These are phyloP conservation scores for Sciurus carolinensis DNA, from an alignment of 2,797 vertebrate species.

Conservation along the genomic window DNA sequence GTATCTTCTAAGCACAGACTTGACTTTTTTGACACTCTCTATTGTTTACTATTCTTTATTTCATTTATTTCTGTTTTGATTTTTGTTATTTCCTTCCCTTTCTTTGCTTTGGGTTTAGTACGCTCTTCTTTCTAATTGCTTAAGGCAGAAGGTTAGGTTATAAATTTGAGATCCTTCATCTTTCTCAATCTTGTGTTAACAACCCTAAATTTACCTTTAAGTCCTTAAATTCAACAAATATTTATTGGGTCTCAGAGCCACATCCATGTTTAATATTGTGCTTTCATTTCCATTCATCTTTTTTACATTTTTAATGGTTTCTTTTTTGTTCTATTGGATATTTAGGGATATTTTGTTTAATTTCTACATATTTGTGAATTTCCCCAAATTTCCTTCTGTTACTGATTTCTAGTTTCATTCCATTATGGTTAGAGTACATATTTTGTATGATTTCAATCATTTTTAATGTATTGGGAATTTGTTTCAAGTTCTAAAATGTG, in stretches of 20 bases:
- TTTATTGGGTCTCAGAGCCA: neutral
- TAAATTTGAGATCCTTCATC: neutral
- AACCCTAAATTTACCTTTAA: neutral
- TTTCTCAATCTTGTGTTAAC: neutral
- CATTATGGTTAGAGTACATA: neutral
- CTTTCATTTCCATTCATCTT: neutral
- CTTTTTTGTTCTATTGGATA: neutral
- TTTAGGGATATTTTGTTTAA: neutral
- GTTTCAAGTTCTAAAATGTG: neutral
- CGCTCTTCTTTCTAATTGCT: neutral
- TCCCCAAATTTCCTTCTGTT: slow-evolving; percentile 9
- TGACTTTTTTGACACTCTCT: neutral
- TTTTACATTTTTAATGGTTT: slow-evolving; percentile 7
- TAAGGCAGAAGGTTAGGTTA: neutral
- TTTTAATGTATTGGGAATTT: neutral
- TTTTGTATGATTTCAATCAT: neutral
- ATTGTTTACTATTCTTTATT: neutral
- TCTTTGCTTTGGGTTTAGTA: neutral
- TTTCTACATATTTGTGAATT: neutral
- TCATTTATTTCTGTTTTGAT: neutral
- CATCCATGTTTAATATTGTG: neutral
- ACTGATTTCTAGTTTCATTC: neutral
- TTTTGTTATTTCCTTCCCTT: neutral
- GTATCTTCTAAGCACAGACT: neutral
- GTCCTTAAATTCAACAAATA: neutral